Conservation (phyloP, 2,113 vertebrate species). For the Rhabdornis inornatus region DNA sequence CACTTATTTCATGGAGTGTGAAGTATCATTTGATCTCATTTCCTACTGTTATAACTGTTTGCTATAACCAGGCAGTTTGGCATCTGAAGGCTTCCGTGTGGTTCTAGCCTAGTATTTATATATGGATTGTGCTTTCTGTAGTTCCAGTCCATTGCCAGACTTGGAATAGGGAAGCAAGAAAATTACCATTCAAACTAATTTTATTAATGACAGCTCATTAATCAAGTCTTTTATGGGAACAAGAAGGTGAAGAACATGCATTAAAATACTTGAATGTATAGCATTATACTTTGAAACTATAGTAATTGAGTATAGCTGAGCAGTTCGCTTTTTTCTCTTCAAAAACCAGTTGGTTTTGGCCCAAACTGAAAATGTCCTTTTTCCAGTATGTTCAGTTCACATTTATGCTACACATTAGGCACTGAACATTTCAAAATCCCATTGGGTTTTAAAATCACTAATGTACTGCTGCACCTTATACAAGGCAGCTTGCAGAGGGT, state of each 20-base stretch:
- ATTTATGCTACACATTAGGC: neutral
- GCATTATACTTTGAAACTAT: neutral
- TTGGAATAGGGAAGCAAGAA: neutral
- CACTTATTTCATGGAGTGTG: neutral
- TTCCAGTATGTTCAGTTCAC: neutral
- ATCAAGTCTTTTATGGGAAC: neutral
- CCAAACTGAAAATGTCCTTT: neutral
- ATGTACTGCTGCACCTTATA: neutral
- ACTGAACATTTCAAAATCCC: neutral
- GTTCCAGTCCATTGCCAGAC: neutral
- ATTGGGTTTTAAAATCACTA: neutral
- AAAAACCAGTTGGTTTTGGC: neutral
- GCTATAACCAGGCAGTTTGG: neutral
- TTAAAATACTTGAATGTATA: neutral
- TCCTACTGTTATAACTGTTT: neutral
- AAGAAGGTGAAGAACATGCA: neutral
- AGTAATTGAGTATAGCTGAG: neutral
- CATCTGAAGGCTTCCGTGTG: neutral
- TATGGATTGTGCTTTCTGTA: neutral
- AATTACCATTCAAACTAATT: conserved; percentile 14
- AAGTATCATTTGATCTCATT: neutral
- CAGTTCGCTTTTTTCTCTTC: neutral
- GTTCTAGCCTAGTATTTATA: neutral
- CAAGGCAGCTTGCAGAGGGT: neutral
- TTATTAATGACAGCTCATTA: neutral